Percentiles rank a stretch among this genome's conserved stretches.
These are phyloP conservation scores for Akabosia matsudoensis DNA, from an alignment of 1,140 invertebrate genomes.

Conservation along the genomic window DNA sequence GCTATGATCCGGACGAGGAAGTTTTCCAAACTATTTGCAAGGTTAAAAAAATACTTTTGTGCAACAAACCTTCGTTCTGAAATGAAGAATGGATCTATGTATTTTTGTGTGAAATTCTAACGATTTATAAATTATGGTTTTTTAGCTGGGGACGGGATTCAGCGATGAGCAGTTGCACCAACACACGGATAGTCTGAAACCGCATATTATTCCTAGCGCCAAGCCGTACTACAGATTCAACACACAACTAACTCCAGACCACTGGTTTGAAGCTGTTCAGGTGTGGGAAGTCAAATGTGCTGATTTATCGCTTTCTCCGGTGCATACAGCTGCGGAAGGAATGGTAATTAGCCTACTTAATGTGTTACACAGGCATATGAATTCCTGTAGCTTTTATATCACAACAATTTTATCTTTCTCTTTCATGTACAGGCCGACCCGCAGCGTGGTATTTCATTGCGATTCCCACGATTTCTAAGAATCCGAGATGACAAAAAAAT, in stretches of 20 bases:
- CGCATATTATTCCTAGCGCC: conserved; percentile 68
- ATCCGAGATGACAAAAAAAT: conserved; percentile 89
- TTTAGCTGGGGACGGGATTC: conserved; percentile 94
- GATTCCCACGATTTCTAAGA: conserved; percentile 93
- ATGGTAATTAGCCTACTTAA: conserved; percentile 61
- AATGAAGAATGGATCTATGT: not conserved
- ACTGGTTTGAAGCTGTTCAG: conserved; percentile 88
- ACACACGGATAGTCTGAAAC: conserved; percentile 74
- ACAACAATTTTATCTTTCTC: conserved; percentile 11
- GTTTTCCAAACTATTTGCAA: conserved; percentile 91
- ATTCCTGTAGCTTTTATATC: conserved; percentile 25
- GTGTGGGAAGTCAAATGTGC: conserved; percentile 99
- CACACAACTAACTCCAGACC: conserved; percentile 73
- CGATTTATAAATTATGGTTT: no score
- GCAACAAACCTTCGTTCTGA: no score
- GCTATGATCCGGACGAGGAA: conserved; percentile 89
- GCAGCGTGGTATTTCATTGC: conserved; percentile 89
- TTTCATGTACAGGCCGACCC: conserved; percentile 66
- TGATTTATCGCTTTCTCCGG: conserved; percentile 93
- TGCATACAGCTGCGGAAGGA: conserved; percentile 84
- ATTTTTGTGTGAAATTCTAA: conserved; percentile 34
- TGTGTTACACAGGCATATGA: not conserved
- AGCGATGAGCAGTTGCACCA: conserved; percentile 82
- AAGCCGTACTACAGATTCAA: conserved; percentile 87
- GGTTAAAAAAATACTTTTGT: conserved; percentile 60